Conservation (phyloP, 2,113 vertebrate genomes). For the Malaclemys terrapin region DNA sequence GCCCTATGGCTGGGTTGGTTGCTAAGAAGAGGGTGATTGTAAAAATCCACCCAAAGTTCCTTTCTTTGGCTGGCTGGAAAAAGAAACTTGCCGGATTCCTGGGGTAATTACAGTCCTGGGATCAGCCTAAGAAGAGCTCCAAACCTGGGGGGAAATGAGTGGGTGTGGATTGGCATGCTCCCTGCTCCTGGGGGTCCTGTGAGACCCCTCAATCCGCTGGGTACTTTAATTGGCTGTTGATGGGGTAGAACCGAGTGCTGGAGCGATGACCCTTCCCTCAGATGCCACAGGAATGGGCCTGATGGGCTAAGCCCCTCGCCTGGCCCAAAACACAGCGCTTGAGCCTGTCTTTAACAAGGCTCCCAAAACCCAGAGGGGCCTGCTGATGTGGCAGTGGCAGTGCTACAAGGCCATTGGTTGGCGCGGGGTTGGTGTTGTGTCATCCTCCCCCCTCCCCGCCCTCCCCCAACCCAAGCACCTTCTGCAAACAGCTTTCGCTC, state of each 20-base stretch:
- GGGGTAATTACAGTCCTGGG: background rate
- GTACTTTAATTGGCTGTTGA: background rate
- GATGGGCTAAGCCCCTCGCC: background rate
- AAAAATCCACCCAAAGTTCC: background rate
- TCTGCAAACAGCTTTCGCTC: slow-evolving; percentile 40
- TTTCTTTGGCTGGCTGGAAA: background rate
- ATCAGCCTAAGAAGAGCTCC: background rate
- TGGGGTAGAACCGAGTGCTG: background rate
- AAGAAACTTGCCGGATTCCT: background rate
- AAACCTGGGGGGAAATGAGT: background rate
- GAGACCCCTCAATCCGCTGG: background rate
- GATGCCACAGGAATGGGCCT: background rate
- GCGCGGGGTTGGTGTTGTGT: background rate
- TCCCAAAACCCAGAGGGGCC: accelerated
- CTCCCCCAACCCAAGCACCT: background rate
- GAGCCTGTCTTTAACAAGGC: accelerated
- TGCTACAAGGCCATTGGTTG: background rate
- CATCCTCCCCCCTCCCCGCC: background rate
- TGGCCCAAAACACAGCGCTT: too few species aligned
- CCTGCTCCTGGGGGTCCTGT: background rate
- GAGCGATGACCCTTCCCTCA: background rate
- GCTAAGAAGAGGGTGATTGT: background rate
- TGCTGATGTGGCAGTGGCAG: background rate
- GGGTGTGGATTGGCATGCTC: background rate
- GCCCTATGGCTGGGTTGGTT: background rate